These are phyloP conservation scores for Macrostomum lignano DNA, from an alignment of 1,140 invertebrate genomes.

Conservation along the genomic window DNA sequence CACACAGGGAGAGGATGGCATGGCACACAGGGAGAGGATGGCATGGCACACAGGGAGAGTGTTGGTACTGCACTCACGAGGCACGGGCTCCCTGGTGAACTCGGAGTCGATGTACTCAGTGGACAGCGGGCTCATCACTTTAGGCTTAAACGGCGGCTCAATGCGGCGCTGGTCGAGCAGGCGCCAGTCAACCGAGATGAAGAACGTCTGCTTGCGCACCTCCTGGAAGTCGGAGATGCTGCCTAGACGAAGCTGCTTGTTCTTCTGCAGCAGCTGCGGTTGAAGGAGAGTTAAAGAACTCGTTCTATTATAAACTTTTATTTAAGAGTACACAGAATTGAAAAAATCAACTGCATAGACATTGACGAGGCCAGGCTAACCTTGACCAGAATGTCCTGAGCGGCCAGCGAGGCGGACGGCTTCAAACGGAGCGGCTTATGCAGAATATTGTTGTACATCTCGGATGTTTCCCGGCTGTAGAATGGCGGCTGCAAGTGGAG, in stretches of 20 bases:
- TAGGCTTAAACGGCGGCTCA: slow-evolving; percentile 82
- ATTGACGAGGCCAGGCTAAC: slow-evolving; percentile 14
- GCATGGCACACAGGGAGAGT: not conserved
- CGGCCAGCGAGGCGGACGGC: slow-evolving; percentile 28
- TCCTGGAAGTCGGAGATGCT: slow-evolving; percentile 34
- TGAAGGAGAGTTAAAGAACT: not conserved
- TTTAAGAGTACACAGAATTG: not conserved
- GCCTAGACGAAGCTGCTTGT: slow-evolving; percentile 31
- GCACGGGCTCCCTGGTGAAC: slow-evolving; percentile 70
- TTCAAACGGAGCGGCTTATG: slow-evolving; percentile 31
- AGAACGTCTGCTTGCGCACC: slow-evolving; percentile 72
- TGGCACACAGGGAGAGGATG: too few species aligned
- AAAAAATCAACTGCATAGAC: not conserved
- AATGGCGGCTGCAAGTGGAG: slow-evolving; percentile 32
- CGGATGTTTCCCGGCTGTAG: slow-evolving; percentile 33
- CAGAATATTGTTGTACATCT: slow-evolving; percentile 37
- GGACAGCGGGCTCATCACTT: slow-evolving; percentile 67
- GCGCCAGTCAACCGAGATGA: slow-evolving; percentile 79
- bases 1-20: too few species aligned
- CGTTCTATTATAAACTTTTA: not conserved
- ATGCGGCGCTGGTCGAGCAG: slow-evolving; percentile 59
- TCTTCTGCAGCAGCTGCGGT: slow-evolving; percentile 33
- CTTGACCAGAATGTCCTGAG: slow-evolving; percentile 28
- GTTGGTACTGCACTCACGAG: slow-evolving; percentile 14
- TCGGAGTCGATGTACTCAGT: slow-evolving; percentile 93